A percentile compares a stretch with the other conserved stretches of the same genome.
Conservation (phyloP, 2,113 vertebrate species). For the Scophthalmus maximus region DNA sequence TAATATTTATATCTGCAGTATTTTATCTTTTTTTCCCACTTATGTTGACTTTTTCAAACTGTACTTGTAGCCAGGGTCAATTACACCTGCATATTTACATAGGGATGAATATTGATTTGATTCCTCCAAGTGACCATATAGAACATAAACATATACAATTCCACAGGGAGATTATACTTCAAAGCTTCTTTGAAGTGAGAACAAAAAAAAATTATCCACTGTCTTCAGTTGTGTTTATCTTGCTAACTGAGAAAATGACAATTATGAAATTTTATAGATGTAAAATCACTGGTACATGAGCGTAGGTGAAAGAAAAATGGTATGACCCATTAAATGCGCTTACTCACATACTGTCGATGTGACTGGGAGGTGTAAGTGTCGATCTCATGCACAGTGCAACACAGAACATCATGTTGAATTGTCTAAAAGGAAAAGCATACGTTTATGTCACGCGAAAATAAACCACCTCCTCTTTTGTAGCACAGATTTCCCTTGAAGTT, state of each 20-base stretch:
- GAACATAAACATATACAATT: no score
- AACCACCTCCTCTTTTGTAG: slow-evolving; percentile 18
- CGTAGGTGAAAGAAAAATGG: not conserved
- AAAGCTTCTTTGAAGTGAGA: not conserved
- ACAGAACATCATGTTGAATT: not conserved
- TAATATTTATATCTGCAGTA: no score
- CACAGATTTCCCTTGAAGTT: slow-evolving; percentile 5
- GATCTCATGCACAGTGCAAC: no score
- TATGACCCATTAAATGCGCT: not conserved
- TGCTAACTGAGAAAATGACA: not conserved
- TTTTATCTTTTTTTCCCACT: no score
- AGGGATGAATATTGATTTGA: no score
- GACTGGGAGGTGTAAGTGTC: not conserved
- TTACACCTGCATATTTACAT: not conserved
- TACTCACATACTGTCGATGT: not conserved
- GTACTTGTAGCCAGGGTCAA: not conserved
- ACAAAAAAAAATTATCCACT: not conserved
- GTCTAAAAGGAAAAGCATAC: not conserved
- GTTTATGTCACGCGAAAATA: not conserved
- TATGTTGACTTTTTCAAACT: slow-evolving; percentile 5
- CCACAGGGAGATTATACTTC: no score
- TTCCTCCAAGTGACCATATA: not conserved
- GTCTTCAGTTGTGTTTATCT: not conserved
- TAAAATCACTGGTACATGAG: not conserved
- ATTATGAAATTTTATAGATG: slow-evolving; percentile 8